Conservation (phyloP, 2,797 vertebrate species). For the Crypturellus tataupa region DNA sequence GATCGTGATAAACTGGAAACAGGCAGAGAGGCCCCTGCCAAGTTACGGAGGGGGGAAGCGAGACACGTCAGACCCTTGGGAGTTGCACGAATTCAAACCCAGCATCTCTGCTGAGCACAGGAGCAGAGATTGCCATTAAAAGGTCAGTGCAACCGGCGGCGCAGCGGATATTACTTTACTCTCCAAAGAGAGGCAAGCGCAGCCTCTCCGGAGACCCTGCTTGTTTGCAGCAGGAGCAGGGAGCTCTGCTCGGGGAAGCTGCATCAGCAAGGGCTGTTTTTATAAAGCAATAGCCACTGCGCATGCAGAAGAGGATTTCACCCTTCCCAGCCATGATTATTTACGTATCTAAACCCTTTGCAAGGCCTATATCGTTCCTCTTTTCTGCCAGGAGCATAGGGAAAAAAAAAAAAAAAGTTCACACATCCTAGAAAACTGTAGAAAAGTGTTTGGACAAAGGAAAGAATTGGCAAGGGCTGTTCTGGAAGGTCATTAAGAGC, state of each 20-base stretch:
- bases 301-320: background rate
- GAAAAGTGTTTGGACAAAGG: background rate
- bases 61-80: background rate
- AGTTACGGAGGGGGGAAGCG: background rate
- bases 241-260: background rate
- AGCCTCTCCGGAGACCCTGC: background rate
- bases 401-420: background rate
- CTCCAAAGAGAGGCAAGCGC: accelerated
- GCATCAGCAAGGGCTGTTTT: background rate
- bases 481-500: constrained; percentile 36
- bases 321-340: background rate
- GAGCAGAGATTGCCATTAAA: background rate
- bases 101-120: background rate
- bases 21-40: background rate
- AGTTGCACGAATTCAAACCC: background rate
- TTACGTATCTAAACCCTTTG: background rate
- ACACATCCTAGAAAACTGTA: background rate
- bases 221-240: background rate
- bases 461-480: background rate
- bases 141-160: constrained; percentile 18
- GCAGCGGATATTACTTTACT: constrained; percentile 14
- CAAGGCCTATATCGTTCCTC: accelerated
- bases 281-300: background rate
- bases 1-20: constrained; percentile 55
- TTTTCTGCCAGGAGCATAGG: background rate